Evolutionary conservation across 2,888 invertebrate genomes (phyloP).

Genomic region (Lucinisca nassula): DNA sequence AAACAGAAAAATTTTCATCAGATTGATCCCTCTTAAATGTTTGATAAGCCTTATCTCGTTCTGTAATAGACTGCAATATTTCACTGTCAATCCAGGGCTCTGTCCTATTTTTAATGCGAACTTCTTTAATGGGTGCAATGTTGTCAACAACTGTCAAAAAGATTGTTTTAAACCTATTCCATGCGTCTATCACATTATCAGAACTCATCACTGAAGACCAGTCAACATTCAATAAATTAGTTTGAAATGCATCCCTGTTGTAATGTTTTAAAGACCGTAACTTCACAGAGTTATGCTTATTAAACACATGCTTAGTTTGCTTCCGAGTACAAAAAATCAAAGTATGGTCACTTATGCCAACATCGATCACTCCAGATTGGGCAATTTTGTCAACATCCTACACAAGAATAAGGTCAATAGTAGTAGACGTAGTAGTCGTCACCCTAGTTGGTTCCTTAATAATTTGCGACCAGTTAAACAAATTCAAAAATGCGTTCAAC

Average conservation of each 20-base stretch:
- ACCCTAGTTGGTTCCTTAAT: too few species aligned
- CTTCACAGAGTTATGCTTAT: not conserved
- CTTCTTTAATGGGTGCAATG: conserved; percentile 26
- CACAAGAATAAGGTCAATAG: not conserved
- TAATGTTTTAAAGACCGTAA: not conserved
- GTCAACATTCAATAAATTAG: not conserved
- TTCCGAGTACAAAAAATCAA: not conserved
- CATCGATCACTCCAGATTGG: not conserved
- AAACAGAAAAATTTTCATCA: conserved; percentile 23
- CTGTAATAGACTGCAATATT: conserved; percentile 34
- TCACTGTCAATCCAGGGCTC: conserved; percentile 31
- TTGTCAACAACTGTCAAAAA: not conserved
- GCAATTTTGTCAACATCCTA: not conserved
- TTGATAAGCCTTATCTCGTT: conserved; percentile 31
- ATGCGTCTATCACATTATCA: conserved; percentile 5
- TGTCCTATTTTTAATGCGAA: conserved; percentile 27
- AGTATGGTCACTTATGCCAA: not conserved
- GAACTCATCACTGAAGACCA: not conserved
- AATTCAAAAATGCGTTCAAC: too few species aligned
- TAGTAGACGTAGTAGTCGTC: not conserved
- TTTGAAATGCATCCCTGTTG: not conserved
- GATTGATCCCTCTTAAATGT: conserved; percentile 4
- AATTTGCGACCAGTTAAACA: too few species aligned
- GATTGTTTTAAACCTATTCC: conserved; percentile 16
- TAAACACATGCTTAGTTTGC: not conserved